Base-by-base conservation (phyloP, 2,888 invertebrate genomes). In the Drosophila buzzatii region DNA sequence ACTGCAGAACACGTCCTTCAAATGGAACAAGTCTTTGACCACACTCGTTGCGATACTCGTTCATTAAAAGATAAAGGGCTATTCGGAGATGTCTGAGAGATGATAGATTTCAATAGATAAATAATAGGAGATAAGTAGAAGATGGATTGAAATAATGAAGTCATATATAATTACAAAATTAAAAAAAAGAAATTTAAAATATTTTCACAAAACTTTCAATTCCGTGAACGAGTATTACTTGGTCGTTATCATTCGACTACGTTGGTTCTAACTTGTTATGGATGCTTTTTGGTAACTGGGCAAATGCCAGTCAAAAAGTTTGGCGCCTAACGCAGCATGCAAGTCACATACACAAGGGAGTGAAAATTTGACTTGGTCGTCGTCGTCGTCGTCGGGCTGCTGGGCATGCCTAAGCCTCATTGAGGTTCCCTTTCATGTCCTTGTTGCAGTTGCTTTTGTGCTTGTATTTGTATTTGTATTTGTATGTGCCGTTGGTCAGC, bases 241-340 rank as follows among this genome's bases (percentile, higher is more conserved):
- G 37, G 52, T 53, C 52, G 9, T 20, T 9, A 14, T 2, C 20
- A 20, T n/a, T 41, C n/a, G 4, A 41, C 41, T 8, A 1, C n/a
- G 7, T 16, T 37, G 16, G 16, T 8, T 14, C 20, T 14, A 2
- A 7, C 18, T 18, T 35, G 52, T 71, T 70, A 31, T 51, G 61
- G 60, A 51, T 73, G 52, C 61, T 47, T 63, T 69, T 76, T 73
- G 70, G 81, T 75, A 74, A 73, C 86, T 76, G 76, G 80, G 67
- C 67, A 88, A 88, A 82, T 88, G 85, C 75, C 85, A 88, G 83
- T 81, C 84, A 80, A 85, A 84, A 84, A 89, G 58, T 89, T 84
- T 89, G 89, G 75, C 78, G 73, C 63, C 70, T 73, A 77, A 53
- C 73, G 72, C 72, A 66, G 89, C 84, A 84, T 84, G 84, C 84